Base-by-base conservation (phyloP, 2,113 vertebrate species). In the Pachycephala philippinensis region DNA sequence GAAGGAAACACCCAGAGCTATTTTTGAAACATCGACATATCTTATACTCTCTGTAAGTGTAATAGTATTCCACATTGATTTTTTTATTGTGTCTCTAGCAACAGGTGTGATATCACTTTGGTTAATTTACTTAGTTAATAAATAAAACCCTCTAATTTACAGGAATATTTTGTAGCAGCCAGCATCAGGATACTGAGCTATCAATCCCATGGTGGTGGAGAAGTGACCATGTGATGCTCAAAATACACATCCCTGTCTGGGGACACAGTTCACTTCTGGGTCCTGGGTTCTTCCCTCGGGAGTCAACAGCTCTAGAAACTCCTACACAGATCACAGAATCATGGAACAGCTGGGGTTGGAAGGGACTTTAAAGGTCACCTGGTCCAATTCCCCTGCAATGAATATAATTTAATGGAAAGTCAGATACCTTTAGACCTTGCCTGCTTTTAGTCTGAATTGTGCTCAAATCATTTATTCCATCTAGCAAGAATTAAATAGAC, bases 21-120 rank as follows among this genome's bases (percentile, higher is more conserved):
- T 24, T 56, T 56, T 24, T 0, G 0, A 56, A 56, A 65, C n/a
- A 10, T 1, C 39, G 33, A 28, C 7, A 35, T 40, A 3, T 24
- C 39, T 61, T 30, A n/a, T 9, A 60, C 7, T 21, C 7, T 49
- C n/a, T 9, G 1, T 47, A 50, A 72, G 20, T 52, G 11, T 10
- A 68, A 27, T 2, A 76, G 7, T 2, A 47, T 27, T 24, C 26
- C 11, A 60, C 7, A 1, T 3, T 1, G 28, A 53, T 70, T 70
- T 65, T 30, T 39, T 18, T 27, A 11, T 28, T 31, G 1, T 20
- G 15, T 45, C 37, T 57, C 2, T 23, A 72, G 45, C 39, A 89
- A 68, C 2, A 60, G 18, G 6, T 19, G 15, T 27, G 28, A 13
- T 40, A 45, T 44, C 23, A 33, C 18, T 39, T 45, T 12, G 12